Base-by-base conservation (phyloP, 2,797 vertebrate species). In the Pseudotriccus pelzelni region DNA sequence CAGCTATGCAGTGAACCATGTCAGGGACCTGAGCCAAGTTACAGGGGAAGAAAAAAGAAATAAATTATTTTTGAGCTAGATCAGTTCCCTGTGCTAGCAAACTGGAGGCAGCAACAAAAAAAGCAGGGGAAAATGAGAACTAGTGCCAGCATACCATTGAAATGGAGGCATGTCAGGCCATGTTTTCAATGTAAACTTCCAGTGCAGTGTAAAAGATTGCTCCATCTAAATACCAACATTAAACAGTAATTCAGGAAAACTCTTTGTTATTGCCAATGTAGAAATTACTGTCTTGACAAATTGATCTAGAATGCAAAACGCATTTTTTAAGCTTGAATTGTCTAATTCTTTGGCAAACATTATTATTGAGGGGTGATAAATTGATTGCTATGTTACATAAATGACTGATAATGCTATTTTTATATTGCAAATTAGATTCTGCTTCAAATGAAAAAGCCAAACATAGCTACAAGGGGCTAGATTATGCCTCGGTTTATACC, bases 131-230 rank as follows among this genome's bases (percentile, higher is more conserved):
- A 82, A 78, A 73, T 28, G 68, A 63, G 75, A 85, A 53, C 9
- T 14, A 56, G 34, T 83, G 89, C 93, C 91, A 93, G 58, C 60
- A 63, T 87, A 70, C 67, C 60, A 69, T 9, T 89, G 89, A 85
- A 89, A 79, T 46, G 25, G 60, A 95, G 68, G 64, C 91, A 86
- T 72, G 82, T 89, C 80, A 62, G 74, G 76, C 83, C 58, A 34
- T 55, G 73, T 89, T 90, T 94, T 89, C 83, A 86, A 18, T 91
- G 91, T 91, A 88, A 88, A 86, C 76, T 93, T 88, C 46, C 63
- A 91, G 23, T 47, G 34, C 6, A 1, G 22, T 75, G 34, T 82
- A 55, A 76, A 86, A 82, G 69, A 82, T 79, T 75, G 66, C 43
- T 56, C 39, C 39, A 23, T 75, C 73, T 72, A 73, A 91, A 81